These are phyloP conservation scores for Osmerus mordax DNA, from an alignment of 2,113 vertebrate genomes.

Conservation along the genomic window DNA sequence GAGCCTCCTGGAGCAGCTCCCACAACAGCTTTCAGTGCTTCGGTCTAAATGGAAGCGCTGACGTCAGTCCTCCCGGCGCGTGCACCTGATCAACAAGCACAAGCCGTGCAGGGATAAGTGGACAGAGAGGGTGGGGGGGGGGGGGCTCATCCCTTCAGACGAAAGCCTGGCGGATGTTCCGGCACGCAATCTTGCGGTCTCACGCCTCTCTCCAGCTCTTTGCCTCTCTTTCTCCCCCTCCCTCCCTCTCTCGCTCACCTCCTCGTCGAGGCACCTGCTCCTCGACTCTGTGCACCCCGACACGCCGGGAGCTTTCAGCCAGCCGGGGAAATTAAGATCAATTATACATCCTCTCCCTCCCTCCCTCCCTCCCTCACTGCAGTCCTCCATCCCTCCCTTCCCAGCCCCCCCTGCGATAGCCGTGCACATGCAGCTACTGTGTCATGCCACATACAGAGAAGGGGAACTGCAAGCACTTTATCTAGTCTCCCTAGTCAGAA, in stretches of 20 bases:
- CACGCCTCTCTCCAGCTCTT: neutral
- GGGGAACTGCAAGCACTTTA: constrained; percentile 24
- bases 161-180: neutral
- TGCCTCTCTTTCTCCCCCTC: neutral
- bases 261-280: constrained; percentile 22
- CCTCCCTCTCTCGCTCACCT: neutral
- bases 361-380: neutral
- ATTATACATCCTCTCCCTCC: constrained; percentile 16
- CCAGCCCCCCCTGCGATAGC: neutral
- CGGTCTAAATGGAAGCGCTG: no score
- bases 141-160: neutral
- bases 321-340: constrained; percentile 25
- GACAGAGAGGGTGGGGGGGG: neutral
- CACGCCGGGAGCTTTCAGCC: neutral
- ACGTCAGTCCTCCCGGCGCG: no score
- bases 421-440: neutral
- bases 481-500: neutral
- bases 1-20: no score
- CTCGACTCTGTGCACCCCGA: constrained; percentile 9
- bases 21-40: no score
- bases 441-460: neutral
- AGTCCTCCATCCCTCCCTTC: neutral
- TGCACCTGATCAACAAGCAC: no score
- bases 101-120: neutral
- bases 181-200: neutral